Conservation (phyloP, 2,113 vertebrate species). For the Colistium nudipinnis region DNA sequence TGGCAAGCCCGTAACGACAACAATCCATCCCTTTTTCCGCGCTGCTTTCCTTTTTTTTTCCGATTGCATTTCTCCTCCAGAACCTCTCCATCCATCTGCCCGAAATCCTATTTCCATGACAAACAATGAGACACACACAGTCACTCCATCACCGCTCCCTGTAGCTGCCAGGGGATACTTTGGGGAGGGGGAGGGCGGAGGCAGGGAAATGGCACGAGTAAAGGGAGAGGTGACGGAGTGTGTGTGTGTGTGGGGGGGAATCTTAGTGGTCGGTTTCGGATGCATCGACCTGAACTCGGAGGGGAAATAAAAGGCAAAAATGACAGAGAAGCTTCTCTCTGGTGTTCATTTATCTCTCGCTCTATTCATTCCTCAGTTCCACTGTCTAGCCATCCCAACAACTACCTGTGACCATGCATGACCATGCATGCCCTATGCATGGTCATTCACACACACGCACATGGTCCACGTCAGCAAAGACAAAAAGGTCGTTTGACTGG, state of each 20-base stretch:
- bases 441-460: neutral
- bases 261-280: constrained; percentile 16
- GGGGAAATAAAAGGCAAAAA: constrained; percentile 16
- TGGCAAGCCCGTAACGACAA: constrained; percentile 54
- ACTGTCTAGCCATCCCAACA: neutral
- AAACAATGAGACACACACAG: constrained; percentile 74
- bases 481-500: neutral
- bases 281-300: constrained; percentile 11
- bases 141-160: constrained; percentile 68
- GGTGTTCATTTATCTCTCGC: neutral
- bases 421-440: neutral
- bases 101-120: constrained; percentile 78
- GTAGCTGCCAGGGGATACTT: constrained; percentile 57
- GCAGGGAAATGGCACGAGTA: constrained; percentile 48
- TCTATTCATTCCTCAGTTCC: neutral
- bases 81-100: constrained; percentile 75
- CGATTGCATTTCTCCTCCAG: constrained; percentile 70
- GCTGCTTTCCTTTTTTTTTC: constrained; percentile 62
- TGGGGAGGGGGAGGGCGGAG: neutral
- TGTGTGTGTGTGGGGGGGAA: constrained; percentile 10
- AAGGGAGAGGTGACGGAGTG: constrained; percentile 41
- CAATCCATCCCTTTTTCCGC: constrained; percentile 70
- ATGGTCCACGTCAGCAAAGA: neutral
- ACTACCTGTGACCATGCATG: neutral
- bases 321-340: constrained; percentile 1